Evolutionary conservation across 2,113 vertebrate species (phyloP).

Genomic region (Octodon degus): DNA sequence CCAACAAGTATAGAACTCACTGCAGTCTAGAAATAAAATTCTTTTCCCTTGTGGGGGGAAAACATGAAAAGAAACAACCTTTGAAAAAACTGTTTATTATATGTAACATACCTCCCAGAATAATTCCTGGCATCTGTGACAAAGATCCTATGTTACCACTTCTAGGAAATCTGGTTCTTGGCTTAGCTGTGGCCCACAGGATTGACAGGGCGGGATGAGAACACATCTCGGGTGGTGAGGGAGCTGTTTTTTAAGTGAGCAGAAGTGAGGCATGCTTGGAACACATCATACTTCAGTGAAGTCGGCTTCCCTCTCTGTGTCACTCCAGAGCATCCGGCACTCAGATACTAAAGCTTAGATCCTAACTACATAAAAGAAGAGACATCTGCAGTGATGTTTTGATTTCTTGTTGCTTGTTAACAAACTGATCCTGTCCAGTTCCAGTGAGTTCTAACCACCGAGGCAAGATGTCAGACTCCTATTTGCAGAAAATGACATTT

Average conservation of each 20-base stretch:
- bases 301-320: slow-evolving; percentile 83
- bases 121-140: slow-evolving; percentile 79
- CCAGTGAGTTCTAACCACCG: neutral
- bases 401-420: slow-evolving; percentile 57
- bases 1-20: slow-evolving; percentile 44
- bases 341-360: slow-evolving; percentile 50
- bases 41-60: slow-evolving; percentile 60
- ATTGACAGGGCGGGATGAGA: slow-evolving; percentile 76
- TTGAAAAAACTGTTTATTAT: slow-evolving; percentile 79
- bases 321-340: slow-evolving; percentile 52
- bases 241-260: slow-evolving; percentile 83
- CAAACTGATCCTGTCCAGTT: neutral
- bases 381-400: slow-evolving; percentile 12
- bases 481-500: slow-evolving; percentile 66
- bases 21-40: slow-evolving; percentile 67
- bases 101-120: slow-evolving; percentile 74
- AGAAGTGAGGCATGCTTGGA: slow-evolving; percentile 77
- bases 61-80: slow-evolving; percentile 62
- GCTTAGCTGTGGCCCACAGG: slow-evolving; percentile 69
- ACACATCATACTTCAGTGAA: slow-evolving; percentile 82
- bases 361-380: slow-evolving; percentile 53
- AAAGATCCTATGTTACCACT: slow-evolving; percentile 77
- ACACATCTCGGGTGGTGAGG: slow-evolving; percentile 70
- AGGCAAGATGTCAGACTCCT: slow-evolving; percentile 41
- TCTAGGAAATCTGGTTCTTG: slow-evolving; percentile 79